Percentiles rank a stretch among this genome's conserved stretches.
Conservation (phyloP, 2,888 invertebrate species). For the Drosophila prolongata region DNA sequence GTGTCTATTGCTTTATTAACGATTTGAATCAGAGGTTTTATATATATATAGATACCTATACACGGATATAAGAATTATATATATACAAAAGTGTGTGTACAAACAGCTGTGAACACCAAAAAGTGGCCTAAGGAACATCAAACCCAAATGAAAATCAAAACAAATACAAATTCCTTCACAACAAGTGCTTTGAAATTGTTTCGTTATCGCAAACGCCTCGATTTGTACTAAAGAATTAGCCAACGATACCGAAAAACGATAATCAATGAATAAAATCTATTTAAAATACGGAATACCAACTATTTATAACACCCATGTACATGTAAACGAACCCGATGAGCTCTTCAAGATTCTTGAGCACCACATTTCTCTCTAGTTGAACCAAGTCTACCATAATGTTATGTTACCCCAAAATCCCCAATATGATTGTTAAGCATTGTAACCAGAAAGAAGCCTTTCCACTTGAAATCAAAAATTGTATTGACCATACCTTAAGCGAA, state of each 20-base stretch:
- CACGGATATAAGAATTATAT: constrained; percentile 34
- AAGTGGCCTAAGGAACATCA: constrained; percentile 70
- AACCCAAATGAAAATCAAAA: constrained; percentile 19
- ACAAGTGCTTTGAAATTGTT: constrained; percentile 44
- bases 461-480: constrained; percentile 19
- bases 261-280: constrained; percentile 36
- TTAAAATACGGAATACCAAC: constrained; percentile 18
- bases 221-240: constrained; percentile 74
- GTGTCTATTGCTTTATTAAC: constrained; percentile 38
- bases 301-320: constrained; percentile 20
- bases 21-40: constrained; percentile 20
- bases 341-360: constrained; percentile 22
- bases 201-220: constrained; percentile 62
- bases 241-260: constrained; percentile 48
- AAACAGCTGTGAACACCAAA: constrained; percentile 78
- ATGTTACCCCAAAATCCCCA: constrained; percentile 27
- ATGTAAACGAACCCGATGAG: constrained; percentile 14
- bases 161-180: constrained; percentile 16
- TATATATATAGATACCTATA: constrained; percentile 40
- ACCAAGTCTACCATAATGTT: constrained; percentile 37
- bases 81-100: constrained; percentile 46
- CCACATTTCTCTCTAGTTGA: constrained; percentile 35
- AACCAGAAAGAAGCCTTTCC: constrained; percentile 17
- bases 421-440: constrained; percentile 39
- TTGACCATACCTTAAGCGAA: constrained; percentile 31